Base-by-base conservation (phyloP, 2,797 vertebrate species). In the Sebastes nivosus region DNA sequence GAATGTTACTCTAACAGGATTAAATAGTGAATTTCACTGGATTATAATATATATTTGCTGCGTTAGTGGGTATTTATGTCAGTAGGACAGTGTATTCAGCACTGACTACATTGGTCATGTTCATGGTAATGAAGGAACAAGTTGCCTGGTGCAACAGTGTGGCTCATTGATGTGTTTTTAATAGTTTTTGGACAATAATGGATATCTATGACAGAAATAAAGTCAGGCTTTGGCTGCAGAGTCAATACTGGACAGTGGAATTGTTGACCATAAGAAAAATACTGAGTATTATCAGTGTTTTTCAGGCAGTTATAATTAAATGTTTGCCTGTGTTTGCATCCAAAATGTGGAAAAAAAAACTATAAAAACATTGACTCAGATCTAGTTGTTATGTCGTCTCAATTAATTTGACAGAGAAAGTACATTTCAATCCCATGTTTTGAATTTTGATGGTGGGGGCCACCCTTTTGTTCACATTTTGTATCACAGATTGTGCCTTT, bases 401-500 rank as follows among this genome's bases (percentile, higher is more conserved):
- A 57, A 38, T 36, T 22, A 2, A 67, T 78, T 22, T 65, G 20
- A 73, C 32, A 32, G 68, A 58, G 2, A 65, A 38, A 50, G 11
- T 8, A 34, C 10, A 34, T 81, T 75, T 25, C 24, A 42, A 29
- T 66, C 27, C 8, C 16, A 2, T 30, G 25, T 63, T 63, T 54
- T 27, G 16, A 57, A 57, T 72, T 66, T 60, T 52, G 10, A 2
- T 14, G 11, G 14, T 6, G 16, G 11, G 38, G 58, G 67, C 25
- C 34, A 32, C 6, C 3, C 2, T 78, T 79, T 73, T 76, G 57
- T 76, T 72, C 27, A 55, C 61, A 63, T 65, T 29, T 76, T 52
- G 27, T 42, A 81, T 83, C 34, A 29, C 57, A 75, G 69, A 86
- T 73, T 81, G 67, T 54, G 25, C 25, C 61, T 70, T 80, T 76